Base-by-base conservation (phyloP, 2,797 vertebrate genomes). In the Pagetopsis macropterus region DNA sequence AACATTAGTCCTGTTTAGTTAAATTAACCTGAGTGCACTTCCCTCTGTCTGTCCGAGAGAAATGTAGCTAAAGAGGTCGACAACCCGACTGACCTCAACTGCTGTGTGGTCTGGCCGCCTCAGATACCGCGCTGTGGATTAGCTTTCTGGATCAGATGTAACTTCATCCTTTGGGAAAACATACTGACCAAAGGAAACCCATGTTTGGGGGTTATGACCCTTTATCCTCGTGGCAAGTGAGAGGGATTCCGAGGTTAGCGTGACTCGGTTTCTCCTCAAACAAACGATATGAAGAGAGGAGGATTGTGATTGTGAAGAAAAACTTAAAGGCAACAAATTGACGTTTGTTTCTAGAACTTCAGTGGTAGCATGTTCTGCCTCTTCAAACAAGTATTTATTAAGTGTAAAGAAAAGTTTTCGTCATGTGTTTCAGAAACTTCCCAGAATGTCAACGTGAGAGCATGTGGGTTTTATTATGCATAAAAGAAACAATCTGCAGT, bases 101-200 rank as follows among this genome's bases (percentile, higher is more conserved):
- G 75, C 77, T 84, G 89, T 92, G 90, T 92, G 90, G 91, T 88
- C 90, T 83, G 83, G 55, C 59, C 76, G 31, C 15, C 64, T 76
- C 48, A 19, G 41, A 67, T 59, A 63, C 7, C 3, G 43, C 14
- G 0, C 77, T 65, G 61, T 79, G 81, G 89, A 91, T 89, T 85
- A 88, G 71, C 52, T 69, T 65, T 80, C 68, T 76, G 82, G 55
- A 86, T 84, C 75, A 81, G 72, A 79, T 84, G 90, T 89, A 92
- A 93, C 83, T 81, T 84, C 67, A 93, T 88, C 89, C 85, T 84
- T 90, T 92, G 85, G 86, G 88, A 89, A 91, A 92, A 91, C 85
- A 90, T 16, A 77, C 76, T 79, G 88, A 89, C 88, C 90, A 91
- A 90, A 91, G 85, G 78, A 79, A 86, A 88, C 49, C 75, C 55